phyloP scores from a whole-genome alignment of 2,113 vertebrate species.

The Australoheros scitulus region DNA sequence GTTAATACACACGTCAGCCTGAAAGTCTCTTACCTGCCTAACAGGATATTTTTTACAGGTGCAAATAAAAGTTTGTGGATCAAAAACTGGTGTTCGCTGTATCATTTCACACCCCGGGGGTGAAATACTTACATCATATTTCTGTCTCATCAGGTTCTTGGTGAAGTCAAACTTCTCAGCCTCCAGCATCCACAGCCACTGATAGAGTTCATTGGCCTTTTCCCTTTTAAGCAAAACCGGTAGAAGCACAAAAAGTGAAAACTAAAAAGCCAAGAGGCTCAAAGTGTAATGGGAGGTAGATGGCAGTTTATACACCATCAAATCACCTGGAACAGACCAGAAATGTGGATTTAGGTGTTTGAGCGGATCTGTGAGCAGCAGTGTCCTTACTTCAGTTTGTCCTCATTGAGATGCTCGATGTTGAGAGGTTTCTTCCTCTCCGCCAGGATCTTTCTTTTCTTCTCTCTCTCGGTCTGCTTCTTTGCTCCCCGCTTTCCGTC shows the following conservation, averaged over 20 bases:
- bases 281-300: background rate
- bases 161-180: conserved; percentile 92
- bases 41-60: rapidly evolving
- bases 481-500: conserved; percentile 88
- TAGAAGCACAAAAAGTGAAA: background rate
- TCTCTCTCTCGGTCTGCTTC: conserved; percentile 93
- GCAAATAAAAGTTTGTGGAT: background rate
- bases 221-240: conserved; percentile 75
- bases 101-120: background rate
- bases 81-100: background rate
- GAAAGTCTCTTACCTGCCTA: background rate
- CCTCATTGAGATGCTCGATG: conserved; percentile 87
- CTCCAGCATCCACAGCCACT: conserved; percentile 88
- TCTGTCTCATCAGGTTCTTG: conserved; percentile 91
- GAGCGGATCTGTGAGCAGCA: background rate
- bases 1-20: background rate
- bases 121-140: conserved; percentile 87
- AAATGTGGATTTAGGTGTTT: background rate
- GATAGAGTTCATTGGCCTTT: conserved; percentile 88
- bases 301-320: background rate
- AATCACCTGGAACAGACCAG: background rate
- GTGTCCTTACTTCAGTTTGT: conserved; percentile 86
- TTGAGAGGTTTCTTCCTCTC: conserved; percentile 88
- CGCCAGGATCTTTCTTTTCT: conserved; percentile 93
- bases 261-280: conserved; percentile 6